A percentile compares a stretch with the other conserved stretches of the same genome.
phyloP scores from a whole-genome alignment of 1,140 invertebrate species.

The Zaprionus capensis region DNA sequence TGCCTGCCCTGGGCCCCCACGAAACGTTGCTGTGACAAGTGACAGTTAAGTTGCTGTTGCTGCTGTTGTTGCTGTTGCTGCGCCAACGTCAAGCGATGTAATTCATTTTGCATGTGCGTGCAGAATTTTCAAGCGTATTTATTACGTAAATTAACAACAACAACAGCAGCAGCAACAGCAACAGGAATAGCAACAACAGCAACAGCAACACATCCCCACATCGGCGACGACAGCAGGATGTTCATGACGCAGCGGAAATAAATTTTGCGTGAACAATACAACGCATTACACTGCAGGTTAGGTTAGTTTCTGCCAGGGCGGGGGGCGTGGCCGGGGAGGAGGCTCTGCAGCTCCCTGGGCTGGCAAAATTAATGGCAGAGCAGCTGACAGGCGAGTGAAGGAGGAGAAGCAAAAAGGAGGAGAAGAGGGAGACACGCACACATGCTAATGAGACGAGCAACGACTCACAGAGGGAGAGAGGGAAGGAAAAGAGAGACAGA shows the following conservation, averaged over 20 bases:
- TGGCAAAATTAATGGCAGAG: constrained; percentile 67
- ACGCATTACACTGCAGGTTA: constrained; percentile 80
- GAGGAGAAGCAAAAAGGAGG: constrained; percentile 1
- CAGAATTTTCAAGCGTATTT: constrained; percentile 82
- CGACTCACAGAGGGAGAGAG: neutral
- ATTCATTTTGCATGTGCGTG: constrained; percentile 83
- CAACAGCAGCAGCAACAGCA: constrained; percentile 50
- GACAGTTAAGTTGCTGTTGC: constrained; percentile 83
- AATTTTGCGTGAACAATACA: constrained; percentile 83
- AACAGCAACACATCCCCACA: constrained; percentile 30
- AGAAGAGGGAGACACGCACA: constrained; percentile 46
- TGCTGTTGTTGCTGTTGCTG: constrained; percentile 34
- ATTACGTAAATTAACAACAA: constrained; percentile 82
- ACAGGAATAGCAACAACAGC: constrained; percentile 17
- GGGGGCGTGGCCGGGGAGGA: constrained; percentile 16
- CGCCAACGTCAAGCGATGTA: constrained; percentile 63
- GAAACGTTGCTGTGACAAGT: constrained; percentile 81
- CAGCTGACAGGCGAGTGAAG: constrained; percentile 54
- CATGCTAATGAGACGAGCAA: constrained; percentile 72
- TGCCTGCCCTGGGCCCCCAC: constrained; percentile 45
- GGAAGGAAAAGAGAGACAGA: neutral
- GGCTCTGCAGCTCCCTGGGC: constrained; percentile 20
- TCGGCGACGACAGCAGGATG: constrained; percentile 76
- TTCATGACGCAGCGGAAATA: constrained; percentile 81
- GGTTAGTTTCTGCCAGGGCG: constrained; percentile 57